Evolutionary conservation across 2,113 vertebrate genomes (phyloP), one percentile per base, ranked within the genome.

Genomic region (Thinocorus orbignyianus): DNA sequence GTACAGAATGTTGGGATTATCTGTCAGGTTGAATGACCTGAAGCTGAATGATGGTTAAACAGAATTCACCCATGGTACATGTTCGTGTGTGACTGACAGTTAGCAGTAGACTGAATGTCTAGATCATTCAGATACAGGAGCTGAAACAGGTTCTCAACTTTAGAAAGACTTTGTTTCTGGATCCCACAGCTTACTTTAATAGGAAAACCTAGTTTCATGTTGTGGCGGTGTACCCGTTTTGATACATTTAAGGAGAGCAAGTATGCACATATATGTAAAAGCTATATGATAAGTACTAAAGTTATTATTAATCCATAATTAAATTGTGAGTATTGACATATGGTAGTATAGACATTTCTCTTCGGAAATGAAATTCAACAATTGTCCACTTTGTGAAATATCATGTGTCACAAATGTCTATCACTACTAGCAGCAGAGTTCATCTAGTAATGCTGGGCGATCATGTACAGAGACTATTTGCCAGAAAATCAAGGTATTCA

Each of bases 361-460:
- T 84, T 94, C 76, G 72, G 92, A 84, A 88, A 96, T 93, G 81
- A 95, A 97, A 93, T 84, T 58, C 90, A 94, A 88, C 85, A 89
- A 1, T 95, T 96, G 90, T 95, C 88, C 92, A 51, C 39, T 14
- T 48, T 90, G 81, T 96, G 89, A 90, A 95, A 74, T 95, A 81
- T 33, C 58, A 35, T 69, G 65, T 94, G 83, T 93, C 96, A 71
- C 22, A 66, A 76, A 78, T 49, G 88, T 88, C 81, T 95, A 39
- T 94, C 74, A 73, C 46, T 90, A 10, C 18, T 77, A 88, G 72
- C 72, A 92, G 3, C 68, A 49, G 68, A 13, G 55, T 57, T 94
- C 72, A 18, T 92, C 93, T 73, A 42, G 55, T 41, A 78, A 60
- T 76, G 81, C 83, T 52, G 49, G 90, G 81, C 95, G 92, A 82